Evolutionary conservation across 2,888 invertebrate genomes (phyloP).

Genomic region (Drosophila demipolita): DNA sequence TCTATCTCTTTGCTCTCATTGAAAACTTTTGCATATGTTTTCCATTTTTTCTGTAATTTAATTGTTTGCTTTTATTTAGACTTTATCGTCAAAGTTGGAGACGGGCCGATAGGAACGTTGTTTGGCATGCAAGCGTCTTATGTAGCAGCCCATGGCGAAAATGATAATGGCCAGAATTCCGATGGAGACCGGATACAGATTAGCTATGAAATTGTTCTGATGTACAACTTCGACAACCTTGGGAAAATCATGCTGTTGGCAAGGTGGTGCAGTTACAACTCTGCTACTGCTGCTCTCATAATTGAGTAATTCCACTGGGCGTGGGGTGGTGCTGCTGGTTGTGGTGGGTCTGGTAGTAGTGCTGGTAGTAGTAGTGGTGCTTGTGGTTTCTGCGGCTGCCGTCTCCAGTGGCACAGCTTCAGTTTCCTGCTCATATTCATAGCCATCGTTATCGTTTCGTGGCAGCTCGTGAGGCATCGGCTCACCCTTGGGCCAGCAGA

Average conservation of each 20-base stretch:
- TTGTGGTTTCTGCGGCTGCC: neutral
- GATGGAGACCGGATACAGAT: constrained; percentile 30
- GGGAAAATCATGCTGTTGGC: constrained; percentile 63
- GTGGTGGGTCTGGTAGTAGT: constrained; percentile 2
- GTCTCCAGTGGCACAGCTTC: constrained; percentile 7
- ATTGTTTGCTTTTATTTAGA: constrained; percentile 49
- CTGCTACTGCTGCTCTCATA: constrained; percentile 4
- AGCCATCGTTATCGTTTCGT: constrained; percentile 59
- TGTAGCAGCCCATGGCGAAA: constrained; percentile 56
- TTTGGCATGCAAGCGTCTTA: constrained; percentile 75
- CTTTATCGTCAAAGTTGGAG: constrained; percentile 83
- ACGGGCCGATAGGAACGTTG: constrained; percentile 84
- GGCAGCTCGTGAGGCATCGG: constrained; percentile 73
- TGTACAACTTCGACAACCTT: constrained; percentile 75
- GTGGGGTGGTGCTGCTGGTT: constrained; percentile 22
- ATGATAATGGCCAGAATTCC: constrained; percentile 53
- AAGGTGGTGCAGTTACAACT: constrained; percentile 19
- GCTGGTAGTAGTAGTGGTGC: constrained; percentile 11
- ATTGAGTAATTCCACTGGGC: constrained; percentile 7
- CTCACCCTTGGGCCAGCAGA: constrained; percentile 83
- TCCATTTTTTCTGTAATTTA: neutral
- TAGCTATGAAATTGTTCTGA: constrained; percentile 31
- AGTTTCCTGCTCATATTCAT: constrained; percentile 50
- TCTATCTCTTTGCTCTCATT: neutral
- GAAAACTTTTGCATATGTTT: neutral